Evolutionary conservation across 1,140 invertebrate genomes (phyloP), one percentile per base, ranked within the genome.

Genomic region (Euura saliciscinereae): DNA sequence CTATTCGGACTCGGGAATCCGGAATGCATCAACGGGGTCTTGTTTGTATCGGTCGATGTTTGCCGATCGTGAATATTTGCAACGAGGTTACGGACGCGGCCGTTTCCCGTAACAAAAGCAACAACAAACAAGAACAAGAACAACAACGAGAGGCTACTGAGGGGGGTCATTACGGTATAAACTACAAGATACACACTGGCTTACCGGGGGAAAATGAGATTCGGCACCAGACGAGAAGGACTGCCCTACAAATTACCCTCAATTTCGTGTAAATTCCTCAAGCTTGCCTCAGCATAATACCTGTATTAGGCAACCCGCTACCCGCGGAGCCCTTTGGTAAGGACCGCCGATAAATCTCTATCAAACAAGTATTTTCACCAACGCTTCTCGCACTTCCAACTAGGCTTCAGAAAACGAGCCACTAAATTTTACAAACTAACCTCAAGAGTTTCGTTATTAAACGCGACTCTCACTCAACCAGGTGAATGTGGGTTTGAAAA

Each of bases 281-380:
- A 11, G 76, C 76, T 76, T 77, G 74, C 78, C 76, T 78, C 79
- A 76, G 76, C 79, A 81, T 81, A 82, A 85, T 81, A 83, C 82
- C 80, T 83, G 77, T 80, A 84, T 83, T 84, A 84, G 76, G 75
- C 79, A 76, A 74, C 76, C 70, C 70, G 75, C 69, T 76, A n/a
- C 28, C n/a, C n/a, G n/a, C 75, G 67, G 74, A 59, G 78, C 78
- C 82, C 79, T 81, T 78, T 1, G 28, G 28, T 28, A 28, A 28
- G 28, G 28, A 83, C 71, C 71, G 66, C 77, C 79, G 78, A 85
- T 85, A 85, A 85, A 85, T 85, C 79, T 82, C 81, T 80, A 85
- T 85, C 83, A 85, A 78, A 68, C 42, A 43, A 6, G 72, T 71
- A 70, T 69, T 46, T 69, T 69, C 66, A 8, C 66, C 8, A 43